Conservation (phyloP, 2,113 vertebrate genomes). For the Colinus virginianus region DNA sequence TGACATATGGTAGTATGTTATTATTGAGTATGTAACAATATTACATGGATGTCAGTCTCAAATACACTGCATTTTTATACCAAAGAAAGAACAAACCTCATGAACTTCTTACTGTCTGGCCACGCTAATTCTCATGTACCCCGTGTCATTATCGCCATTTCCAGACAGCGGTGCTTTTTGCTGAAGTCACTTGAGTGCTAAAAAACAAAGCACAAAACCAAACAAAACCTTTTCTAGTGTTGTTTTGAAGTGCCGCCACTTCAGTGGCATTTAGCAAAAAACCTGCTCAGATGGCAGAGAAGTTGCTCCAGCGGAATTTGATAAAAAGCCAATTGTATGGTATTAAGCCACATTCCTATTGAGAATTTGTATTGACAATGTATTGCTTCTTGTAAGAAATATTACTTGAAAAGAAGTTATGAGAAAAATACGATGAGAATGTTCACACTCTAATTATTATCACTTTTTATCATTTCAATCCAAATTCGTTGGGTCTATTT, state of each 20-base stretch:
- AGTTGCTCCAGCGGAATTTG: conserved; percentile 78
- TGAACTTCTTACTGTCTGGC: not conserved
- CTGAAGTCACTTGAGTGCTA: conserved; percentile 35
- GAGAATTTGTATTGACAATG: conserved; percentile 74
- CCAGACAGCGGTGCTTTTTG: not conserved
- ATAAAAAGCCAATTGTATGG: conserved; percentile 71
- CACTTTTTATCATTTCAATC: not conserved
- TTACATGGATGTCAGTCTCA: conserved; percentile 20
- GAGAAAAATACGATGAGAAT: conserved; percentile 2
- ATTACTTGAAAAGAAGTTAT: conserved; percentile 18
- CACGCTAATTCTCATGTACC: not conserved
- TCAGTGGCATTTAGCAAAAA: conserved; percentile 78
- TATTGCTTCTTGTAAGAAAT: conserved; percentile 56
- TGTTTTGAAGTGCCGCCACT: conserved; percentile 79
- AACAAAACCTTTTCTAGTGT: conserved; percentile 71
- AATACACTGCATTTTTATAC: not conserved
- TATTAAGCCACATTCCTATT: conserved; percentile 76
- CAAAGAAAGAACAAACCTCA: not conserved
- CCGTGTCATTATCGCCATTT: not conserved
- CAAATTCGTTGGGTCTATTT: not conserved
- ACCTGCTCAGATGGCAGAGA: conserved; percentile 78
- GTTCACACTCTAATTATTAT: not conserved
- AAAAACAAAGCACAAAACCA: conserved; percentile 69
- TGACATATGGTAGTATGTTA: conserved; percentile 66
- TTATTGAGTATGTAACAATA: conserved; percentile 29